Evolutionary conservation across 2,888 invertebrate genomes (phyloP), one percentile per base, ranked within the genome.

Genomic region (Diabrotica balteata): DNA sequence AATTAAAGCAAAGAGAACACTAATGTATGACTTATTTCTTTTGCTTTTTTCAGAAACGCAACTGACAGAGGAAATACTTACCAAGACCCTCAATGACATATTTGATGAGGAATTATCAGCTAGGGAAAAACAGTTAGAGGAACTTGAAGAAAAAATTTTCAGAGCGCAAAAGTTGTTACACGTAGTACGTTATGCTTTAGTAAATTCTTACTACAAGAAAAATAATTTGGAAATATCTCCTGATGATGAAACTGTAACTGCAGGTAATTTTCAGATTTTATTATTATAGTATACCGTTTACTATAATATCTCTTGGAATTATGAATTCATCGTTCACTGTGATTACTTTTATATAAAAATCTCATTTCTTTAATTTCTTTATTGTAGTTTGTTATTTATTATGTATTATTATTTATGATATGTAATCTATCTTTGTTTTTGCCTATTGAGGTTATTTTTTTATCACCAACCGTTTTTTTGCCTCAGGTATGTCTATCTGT

Each of bases 101-200:
- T 94, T 95, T 84, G 85, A 88, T 54, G 87, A 86, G 58, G 94
- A 95, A 81, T 85, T 94, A 9, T 85, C 86, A 58, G 80, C 85
- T 2, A 90, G 93, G 78, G 90, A 93, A 79, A 87, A 89, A 64
- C 93, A 94, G 84, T 85, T 94, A 10, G 86, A 89, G 69, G 84
- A 89, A 60, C 90, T 93, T 67, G 90, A 93, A 79, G 87, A 89
- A 69, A 87, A 89, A 82, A 86, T 90, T 75, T 86, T 85, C 49
- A 85, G 86, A 75, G 87, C 88, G 0, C 85, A 88, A 22, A 87
- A 87, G 74, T 81, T 88, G 7, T 77, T 90, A n/a, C 88, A 89
- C 75, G 82, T 88, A 50, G 80, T 90, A 10, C 86, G 90, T 10
- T 89, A 88, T 77, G 87, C 86, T 4, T 85, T 89, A 45, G 86